Evolutionary conservation across 2,888 invertebrate species (phyloP), one percentile per base, ranked within the genome.

Genomic region (Bedellia somnulentella): DNA sequence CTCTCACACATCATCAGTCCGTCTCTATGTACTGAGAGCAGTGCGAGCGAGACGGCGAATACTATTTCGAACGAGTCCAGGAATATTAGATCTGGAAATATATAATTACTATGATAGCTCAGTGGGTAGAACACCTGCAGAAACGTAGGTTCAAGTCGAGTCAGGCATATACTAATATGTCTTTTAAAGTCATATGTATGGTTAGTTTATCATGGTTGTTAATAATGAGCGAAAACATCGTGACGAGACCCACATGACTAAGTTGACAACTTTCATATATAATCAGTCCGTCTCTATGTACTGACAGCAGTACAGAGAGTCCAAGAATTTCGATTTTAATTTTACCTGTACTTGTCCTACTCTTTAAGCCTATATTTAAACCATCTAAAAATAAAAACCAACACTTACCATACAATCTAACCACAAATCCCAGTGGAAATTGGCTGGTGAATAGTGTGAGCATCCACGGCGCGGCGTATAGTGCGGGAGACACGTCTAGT

Each of bases 381-480:
- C n/a, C n/a, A n/a, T n/a, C n/a, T n/a, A n/a, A n/a, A n/a, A n/a
- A n/a, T n/a, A n/a, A n/a, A n/a, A n/a, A n/a, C n/a, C n/a, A n/a
- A 13, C 6, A 50, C 78, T 73, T 52, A 92, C 92, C 96, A 49
- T 95, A 93, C 0, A 96, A 90, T 42, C 96, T 81, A 1, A 93
- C 89, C 12, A 96, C 96, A 64, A 97, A 96, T 2, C 95, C 96
- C 12, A 97, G 67, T 0, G 96, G 94, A 58, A 97, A 97, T 64
- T 96, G 95, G 30, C 96, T 96, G 24, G 97, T 94, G 67, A 97
- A 97, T 18, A 94, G 73, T 0, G 97, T 97, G 3, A 97, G 80
- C 52, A 97, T 86, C 97, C 97, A 97, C 0, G 97, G 96, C 0
- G 97, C 96, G 0, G 96, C 96, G 59, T 96, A 97, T 4, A 97